These are phyloP conservation scores for Aselliscus stoliczkanus DNA, from an alignment of 2,797 vertebrate species.

Conservation along the genomic window DNA sequence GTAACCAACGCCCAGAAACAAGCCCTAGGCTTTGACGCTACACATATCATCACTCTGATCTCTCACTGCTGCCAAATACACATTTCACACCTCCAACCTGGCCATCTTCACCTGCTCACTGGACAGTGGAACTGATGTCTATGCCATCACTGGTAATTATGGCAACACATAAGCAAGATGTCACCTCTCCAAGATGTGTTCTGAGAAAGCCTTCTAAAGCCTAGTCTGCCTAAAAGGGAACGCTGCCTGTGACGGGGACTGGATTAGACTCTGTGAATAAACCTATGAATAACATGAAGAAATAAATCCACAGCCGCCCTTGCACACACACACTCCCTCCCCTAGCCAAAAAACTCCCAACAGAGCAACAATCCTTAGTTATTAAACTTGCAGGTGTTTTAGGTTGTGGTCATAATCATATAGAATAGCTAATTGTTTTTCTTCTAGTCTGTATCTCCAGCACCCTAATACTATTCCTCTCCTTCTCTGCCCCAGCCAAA, in stretches of 20 bases:
- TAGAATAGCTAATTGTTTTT: background rate
- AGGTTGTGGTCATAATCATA: background rate
- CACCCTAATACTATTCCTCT: background rate
- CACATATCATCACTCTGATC: background rate
- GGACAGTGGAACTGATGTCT: fast-evolving
- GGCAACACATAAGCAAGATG: background rate
- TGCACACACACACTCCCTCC: background rate
- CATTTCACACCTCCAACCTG: background rate
- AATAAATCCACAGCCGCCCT: background rate
- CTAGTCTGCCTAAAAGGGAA: background rate
- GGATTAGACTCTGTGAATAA: background rate
- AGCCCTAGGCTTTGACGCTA: background rate
- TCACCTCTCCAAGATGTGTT: background rate
- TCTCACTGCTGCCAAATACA: background rate
- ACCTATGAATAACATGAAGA: background rate
- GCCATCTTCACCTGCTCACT: background rate
- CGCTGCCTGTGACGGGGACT: background rate
- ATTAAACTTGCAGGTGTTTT: background rate
- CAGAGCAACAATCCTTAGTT: background rate
- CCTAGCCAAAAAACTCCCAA: background rate
- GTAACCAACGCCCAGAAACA: background rate
- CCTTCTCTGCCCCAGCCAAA: background rate
- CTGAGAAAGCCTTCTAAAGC: background rate
- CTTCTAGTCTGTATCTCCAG: background rate
- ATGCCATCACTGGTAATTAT: fast-evolving